Evolutionary conservation across 2,888 invertebrate species (phyloP), one percentile per base, ranked within the genome.

Genomic region (Phytoseiulus persimilis): DNA sequence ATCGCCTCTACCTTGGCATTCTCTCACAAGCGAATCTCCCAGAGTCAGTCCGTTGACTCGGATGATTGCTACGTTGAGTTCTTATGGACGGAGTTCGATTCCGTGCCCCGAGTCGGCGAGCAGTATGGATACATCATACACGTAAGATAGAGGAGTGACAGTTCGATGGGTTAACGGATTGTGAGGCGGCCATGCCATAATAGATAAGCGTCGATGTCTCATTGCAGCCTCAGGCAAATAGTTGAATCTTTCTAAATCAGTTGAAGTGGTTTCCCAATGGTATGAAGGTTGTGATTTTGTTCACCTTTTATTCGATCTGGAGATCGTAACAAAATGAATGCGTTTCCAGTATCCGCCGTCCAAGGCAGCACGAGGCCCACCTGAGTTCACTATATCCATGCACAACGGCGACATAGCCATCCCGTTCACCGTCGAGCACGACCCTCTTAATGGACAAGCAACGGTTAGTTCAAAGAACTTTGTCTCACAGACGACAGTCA

Each of bases 11-110:
- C 87, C n/a, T 33, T 87, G 39, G 87, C 87, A 2, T 87, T 87
- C 28, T 33, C 87, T 28, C 87, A 87, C 87, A 87, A 87, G 87
- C 87, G 87, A 31, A 39, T 87, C n/a, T 87, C 87, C 23, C 32
- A 32, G 31, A 33, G 87, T 45, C 87, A 31, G 32, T 33, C 32
- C 9, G 39, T 87, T 33, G 39, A 87, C 31, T 31, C 87, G 0
- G 87, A 87, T 23, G 87, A 87, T 87, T 87, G 87, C 87, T 87
- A 87, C 18, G 87, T 87, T 6, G 87, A 87, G 33, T 87, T 87
- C 33, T 45, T 87, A 14, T 87, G 87, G 87, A 87, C 32, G 39
- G 87, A 87, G 9, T 87, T 87, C 33, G 87, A 87, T n/a, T 87
- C 39, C 33, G 87, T 32, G 5, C 87, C 87, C 5, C 87, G 87